A percentile compares a stretch with the other conserved stretches of the same genome.
phyloP scores from a whole-genome alignment of 2,113 vertebrate species.

The Hylia prasina region DNA sequence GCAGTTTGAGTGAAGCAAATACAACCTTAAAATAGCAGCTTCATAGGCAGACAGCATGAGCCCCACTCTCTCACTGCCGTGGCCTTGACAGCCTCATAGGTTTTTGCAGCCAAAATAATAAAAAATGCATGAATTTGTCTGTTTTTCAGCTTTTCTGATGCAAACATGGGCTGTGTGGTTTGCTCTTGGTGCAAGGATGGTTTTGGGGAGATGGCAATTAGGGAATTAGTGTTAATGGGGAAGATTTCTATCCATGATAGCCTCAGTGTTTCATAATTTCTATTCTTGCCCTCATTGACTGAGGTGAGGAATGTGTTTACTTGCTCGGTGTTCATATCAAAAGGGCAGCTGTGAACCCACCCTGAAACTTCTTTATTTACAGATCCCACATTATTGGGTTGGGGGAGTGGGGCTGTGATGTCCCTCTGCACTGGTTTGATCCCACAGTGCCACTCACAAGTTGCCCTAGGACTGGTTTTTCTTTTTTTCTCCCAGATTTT shows the following conservation, averaged over 20 bases:
- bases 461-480: not conserved
- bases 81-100: not conserved
- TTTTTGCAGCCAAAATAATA: not conserved
- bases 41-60: not conserved
- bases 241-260: not conserved
- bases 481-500: not conserved
- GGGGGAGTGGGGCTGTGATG: not conserved
- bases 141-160: not conserved
- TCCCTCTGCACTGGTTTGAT: not conserved
- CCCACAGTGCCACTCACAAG: not conserved
- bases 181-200: accelerated
- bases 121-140: not conserved
- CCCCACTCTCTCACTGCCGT: not conserved
- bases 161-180: not conserved
- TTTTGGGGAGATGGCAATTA: not conserved
- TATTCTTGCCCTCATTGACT: not conserved
- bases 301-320: not conserved
- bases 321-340: accelerated
- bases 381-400: not conserved
- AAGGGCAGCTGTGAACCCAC: not conserved
- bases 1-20: not conserved
- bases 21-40: slow-evolving; percentile 44
- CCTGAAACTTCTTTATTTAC: not conserved
- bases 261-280: not conserved
- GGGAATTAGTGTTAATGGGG: not conserved